Evolutionary conservation across 1,140 invertebrate genomes (phyloP).

Genomic region (Heliconius eleuchia): DNA sequence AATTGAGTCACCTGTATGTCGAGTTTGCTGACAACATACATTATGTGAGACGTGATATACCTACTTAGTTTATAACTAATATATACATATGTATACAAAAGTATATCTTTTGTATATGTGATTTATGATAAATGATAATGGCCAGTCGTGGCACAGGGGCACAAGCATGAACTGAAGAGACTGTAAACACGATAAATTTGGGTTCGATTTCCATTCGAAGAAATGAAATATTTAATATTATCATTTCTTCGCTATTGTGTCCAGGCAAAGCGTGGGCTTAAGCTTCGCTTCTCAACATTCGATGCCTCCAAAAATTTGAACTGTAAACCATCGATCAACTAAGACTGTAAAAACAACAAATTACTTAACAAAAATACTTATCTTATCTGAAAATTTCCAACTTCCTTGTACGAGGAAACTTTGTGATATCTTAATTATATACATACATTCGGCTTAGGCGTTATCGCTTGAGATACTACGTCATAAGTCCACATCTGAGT

Average conservation of each 20-base stretch:
- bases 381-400: background rate
- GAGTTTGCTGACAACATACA: background rate
- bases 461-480: slow-evolving; percentile 8
- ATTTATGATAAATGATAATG: no score
- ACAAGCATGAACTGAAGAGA: no score
- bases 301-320: background rate
- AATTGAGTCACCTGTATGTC: background rate
- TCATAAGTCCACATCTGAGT: slow-evolving; percentile 2
- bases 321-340: background rate
- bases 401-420: background rate
- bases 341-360: background rate
- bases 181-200: no score
- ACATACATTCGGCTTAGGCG: background rate
- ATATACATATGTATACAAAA: background rate
- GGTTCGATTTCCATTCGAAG: no score
- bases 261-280: no score
- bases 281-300: no score
- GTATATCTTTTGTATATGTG: background rate
- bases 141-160: no score
- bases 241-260: no score
- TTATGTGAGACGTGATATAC: background rate
- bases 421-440: slow-evolving; percentile 2
- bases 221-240: no score
- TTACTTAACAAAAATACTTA: background rate
- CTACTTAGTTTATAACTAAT: background rate